These are phyloP conservation scores for Orius laevigatus DNA, from an alignment of 1,140 invertebrate genomes.

Conservation along the genomic window DNA sequence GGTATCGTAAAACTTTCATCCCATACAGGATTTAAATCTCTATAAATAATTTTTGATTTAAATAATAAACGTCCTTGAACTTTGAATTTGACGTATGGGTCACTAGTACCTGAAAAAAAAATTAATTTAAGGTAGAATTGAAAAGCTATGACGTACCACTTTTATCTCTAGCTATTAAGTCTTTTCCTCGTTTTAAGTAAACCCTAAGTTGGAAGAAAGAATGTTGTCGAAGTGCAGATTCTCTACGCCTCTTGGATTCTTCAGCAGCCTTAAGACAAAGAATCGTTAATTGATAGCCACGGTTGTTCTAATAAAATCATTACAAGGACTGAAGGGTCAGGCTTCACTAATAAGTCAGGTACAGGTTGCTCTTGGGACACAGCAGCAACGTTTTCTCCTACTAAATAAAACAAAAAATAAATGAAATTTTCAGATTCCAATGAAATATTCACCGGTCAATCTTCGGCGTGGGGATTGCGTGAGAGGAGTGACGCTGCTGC, in stretches of 20 bases:
- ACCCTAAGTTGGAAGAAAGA: constrained; percentile 82
- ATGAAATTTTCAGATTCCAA: neutral
- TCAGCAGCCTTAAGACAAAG: constrained; percentile 30
- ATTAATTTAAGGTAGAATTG: constrained; percentile 14
- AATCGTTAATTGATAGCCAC: neutral
- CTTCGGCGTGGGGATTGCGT: constrained; percentile 43
- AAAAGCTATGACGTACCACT: constrained; percentile 40
- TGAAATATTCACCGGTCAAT: constrained; percentile 20
- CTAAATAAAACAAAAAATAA: neutral
- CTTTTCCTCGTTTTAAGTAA: constrained; percentile 69
- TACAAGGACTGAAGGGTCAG: neutral
- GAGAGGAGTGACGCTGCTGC: constrained; percentile 40
- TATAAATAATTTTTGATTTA: constrained; percentile 81
- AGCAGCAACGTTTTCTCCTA: neutral
- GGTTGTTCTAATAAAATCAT: neutral
- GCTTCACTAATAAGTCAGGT: neutral
- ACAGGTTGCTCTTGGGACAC: neutral
- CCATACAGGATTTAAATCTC: constrained; percentile 86
- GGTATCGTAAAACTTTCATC: constrained; percentile 90
- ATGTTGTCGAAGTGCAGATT: constrained; percentile 57
- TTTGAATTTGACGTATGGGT: constrained; percentile 98
- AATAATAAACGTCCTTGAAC: constrained; percentile 72
- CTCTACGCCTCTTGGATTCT: constrained; percentile 43
- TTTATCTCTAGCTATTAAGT: constrained; percentile 84
- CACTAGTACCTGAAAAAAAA: constrained; percentile 67